A percentile compares a stretch with the other conserved stretches of the same genome.
These are phyloP conservation scores for Oscheius onirici DNA, from an alignment of 2,888 invertebrate species.

Conservation along the genomic window DNA sequence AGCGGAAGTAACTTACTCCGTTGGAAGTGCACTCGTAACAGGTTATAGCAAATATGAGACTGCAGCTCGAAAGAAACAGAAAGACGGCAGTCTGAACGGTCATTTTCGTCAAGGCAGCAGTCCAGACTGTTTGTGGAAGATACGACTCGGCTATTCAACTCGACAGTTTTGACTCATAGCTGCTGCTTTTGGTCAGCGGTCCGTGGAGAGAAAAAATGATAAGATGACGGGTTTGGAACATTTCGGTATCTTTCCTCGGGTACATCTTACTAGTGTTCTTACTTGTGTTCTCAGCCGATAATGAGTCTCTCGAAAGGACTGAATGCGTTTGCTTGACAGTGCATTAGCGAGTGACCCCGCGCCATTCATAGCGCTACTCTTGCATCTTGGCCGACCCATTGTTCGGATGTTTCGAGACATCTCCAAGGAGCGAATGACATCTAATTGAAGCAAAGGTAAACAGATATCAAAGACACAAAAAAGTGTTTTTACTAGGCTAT, in stretches of 20 bases:
- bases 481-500: too few species aligned
- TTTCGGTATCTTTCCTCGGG: background rate
- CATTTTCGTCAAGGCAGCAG: conserved; percentile 17
- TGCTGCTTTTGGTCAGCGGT: conserved; percentile 20
- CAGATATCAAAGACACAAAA: background rate
- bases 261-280: background rate
- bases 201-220: conserved; percentile 28
- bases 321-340: conserved; percentile 32
- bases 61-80: conserved; percentile 5
- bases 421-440: conserved; percentile 17
- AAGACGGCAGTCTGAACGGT: background rate
- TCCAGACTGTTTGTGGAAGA: conserved; percentile 9
- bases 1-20: conserved; percentile 34
- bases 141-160: conserved; percentile 28
- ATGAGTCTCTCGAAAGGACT: conserved; percentile 20
- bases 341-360: conserved; percentile 35
- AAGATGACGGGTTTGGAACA: background rate
- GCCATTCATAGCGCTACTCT: conserved; percentile 30
- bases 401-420: conserved; percentile 30
- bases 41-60: conserved; percentile 13
- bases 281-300: background rate
- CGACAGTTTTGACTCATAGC: conserved; percentile 27
- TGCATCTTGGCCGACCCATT: conserved; percentile 30
- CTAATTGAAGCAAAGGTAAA: conserved; percentile 26
- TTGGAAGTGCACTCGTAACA: conserved; percentile 55